Evolutionary conservation across 2,888 invertebrate genomes (phyloP), one percentile per base, ranked within the genome.

Genomic region (Unio pictorum): DNA sequence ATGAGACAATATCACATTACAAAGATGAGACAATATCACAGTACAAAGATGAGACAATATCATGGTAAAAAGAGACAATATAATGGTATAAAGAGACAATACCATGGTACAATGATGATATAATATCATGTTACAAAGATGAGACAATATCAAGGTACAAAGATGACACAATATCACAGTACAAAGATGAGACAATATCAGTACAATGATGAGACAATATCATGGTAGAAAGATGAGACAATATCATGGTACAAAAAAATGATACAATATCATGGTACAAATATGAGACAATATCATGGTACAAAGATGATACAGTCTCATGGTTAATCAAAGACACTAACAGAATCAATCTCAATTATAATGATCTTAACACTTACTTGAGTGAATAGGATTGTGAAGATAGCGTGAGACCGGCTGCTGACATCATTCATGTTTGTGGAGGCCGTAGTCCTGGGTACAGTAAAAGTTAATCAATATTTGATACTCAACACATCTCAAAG

Each of bases 351-450:
- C 20, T 17, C 23, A 59, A 58, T 45, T 58, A 26, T 11, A 60
- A 45, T 55, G 28, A 60, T 28, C 64, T 15, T 45, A 18, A n/a
- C 18, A 64, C 73, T 63, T 71, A 89, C 90, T 87, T 90, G 90
- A 54, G 89, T 89, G 74, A 90, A 90, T 18, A 84, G 81, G 28
- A 92, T 91, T 72, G 93, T 92, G 82, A 93, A 90, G 64, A 93
- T 92, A 55, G 93, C 94, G 73, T 91, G 91, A 88, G 77, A 92
- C 89, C 82, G 92, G 92, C 84, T 92, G 91, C 94, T 95, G 63
- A 92, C 92, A 30, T 93, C 92, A 89, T 95, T 95, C 67, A 93
- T 93, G 59, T 92, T 91, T 4, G 95, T 95, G 28, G 94, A 92
- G 0, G 94, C 95, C 23, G 94, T 94, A 77, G 93, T 93, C 17